Conservation (phyloP, 2,113 vertebrate genomes). For the Sminthopsis crassicaudata region DNA sequence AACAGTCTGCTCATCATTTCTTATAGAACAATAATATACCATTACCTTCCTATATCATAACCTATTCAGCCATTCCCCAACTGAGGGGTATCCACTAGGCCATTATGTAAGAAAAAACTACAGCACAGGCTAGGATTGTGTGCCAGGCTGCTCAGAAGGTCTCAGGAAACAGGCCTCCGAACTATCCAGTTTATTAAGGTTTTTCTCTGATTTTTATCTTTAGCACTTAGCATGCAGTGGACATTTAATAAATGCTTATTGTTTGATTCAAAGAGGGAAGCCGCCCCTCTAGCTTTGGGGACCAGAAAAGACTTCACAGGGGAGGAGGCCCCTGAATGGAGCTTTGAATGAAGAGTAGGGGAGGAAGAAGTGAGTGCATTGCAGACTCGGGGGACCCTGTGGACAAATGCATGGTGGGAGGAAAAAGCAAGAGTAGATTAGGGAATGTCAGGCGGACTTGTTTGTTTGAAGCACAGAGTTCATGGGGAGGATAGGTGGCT, state of each 20-base stretch:
- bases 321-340: too few species aligned
- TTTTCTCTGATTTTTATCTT: not conserved
- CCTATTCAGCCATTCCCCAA: too few species aligned
- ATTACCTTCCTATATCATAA: too few species aligned
- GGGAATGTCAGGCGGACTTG: not conserved
- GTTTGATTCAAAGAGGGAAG: not conserved
- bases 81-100: too few species aligned
- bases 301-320: too few species aligned
- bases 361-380: not conserved
- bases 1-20: too few species aligned
- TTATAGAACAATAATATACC: too few species aligned
- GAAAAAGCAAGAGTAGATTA: not conserved
- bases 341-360: not conserved
- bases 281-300: not conserved
- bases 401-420: not conserved
- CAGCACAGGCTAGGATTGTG: not conserved
- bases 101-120: too few species aligned
- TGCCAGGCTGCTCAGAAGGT: not conserved
- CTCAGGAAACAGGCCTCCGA: not conserved
- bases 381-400: not conserved
- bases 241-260: not conserved
- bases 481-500: not conserved
- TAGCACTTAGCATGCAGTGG: not conserved
- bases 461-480: not conserved
- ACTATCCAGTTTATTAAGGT: not conserved